A percentile compares a stretch with the other conserved stretches of the same genome.
Evolutionary conservation across 2,113 vertebrate genomes (phyloP).

Genomic region (Murina feae): DNA sequence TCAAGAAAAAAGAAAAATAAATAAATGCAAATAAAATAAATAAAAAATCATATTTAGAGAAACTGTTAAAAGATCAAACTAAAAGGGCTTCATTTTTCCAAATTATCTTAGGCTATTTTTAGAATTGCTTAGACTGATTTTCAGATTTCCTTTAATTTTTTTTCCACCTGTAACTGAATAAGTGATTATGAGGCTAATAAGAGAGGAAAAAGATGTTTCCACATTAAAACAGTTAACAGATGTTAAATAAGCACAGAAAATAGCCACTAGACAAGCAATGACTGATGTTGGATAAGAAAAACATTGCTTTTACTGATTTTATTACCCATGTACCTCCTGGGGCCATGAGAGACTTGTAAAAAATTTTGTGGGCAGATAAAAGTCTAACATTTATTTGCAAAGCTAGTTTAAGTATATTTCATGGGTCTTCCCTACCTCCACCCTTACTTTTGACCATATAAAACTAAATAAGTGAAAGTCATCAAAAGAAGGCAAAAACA

Average conservation of each 20-base stretch:
- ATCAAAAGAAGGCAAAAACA: conserved; percentile 34
- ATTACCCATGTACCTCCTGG: conserved; percentile 57
- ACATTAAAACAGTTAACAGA: conserved; percentile 65
- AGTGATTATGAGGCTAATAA: conserved; percentile 55
- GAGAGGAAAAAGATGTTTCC: conserved; percentile 36
- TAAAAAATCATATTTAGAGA: not conserved
- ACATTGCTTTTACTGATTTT: conserved; percentile 63
- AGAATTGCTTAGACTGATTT: not conserved
- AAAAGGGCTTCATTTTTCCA: conserved; percentile 20
- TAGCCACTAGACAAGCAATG: conserved; percentile 23
- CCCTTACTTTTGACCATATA: conserved; percentile 2
- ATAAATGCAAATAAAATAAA: not conserved
- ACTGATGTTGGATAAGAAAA: conserved; percentile 46
- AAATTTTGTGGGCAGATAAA: conserved; percentile 62
- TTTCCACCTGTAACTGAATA: conserved; percentile 56
- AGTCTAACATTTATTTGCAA: conserved; percentile 59
- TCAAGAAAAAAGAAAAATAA: not conserved
- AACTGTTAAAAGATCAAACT: not conserved
- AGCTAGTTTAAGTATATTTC: conserved; percentile 35
- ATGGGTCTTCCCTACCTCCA: not conserved
- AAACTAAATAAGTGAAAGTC: conserved; percentile 30
- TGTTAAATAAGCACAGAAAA: conserved; percentile 53
- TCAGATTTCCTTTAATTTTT: not conserved
- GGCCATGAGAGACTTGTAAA: conserved; percentile 56
- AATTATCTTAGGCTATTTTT: conserved; percentile 6